phyloP scores from a whole-genome alignment of 1,140 invertebrate species.

The Eumeta japonica region DNA sequence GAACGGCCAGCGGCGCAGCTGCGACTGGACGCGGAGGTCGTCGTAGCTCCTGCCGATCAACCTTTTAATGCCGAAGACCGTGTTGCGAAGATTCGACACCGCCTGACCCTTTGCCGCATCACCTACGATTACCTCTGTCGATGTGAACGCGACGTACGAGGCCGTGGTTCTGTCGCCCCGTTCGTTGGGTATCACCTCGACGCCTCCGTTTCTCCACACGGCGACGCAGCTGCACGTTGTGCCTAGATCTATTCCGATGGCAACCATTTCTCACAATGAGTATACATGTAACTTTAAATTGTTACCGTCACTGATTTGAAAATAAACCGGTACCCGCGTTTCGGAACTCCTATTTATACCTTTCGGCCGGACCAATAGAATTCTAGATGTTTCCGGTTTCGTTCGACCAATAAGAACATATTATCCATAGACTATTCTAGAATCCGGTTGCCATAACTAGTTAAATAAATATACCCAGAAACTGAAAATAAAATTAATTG shows the following conservation, averaged over 20 bases:
- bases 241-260: constrained; percentile 67
- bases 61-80: constrained; percentile 34
- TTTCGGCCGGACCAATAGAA: too few relatives aligned
- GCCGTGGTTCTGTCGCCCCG: constrained; percentile 80
- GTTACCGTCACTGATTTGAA: too few relatives aligned
- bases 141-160: constrained; percentile 59
- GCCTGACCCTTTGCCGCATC: constrained; percentile 57
- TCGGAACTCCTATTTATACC: too few relatives aligned
- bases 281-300: too few relatives aligned
- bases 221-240: constrained; percentile 73
- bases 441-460: too few relatives aligned
- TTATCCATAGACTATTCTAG: too few relatives aligned
- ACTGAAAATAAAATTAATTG: too few relatives aligned
- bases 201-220: constrained; percentile 70
- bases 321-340: too few relatives aligned
- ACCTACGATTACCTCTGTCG: constrained; percentile 69
- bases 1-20: constrained; percentile 69
- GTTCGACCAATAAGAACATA: too few relatives aligned
- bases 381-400: too few relatives aligned
- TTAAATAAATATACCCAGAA: too few relatives aligned
- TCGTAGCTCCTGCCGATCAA: constrained; percentile 31
- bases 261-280: constrained; percentile 44
- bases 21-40: constrained; percentile 56
- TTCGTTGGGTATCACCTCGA: constrained; percentile 87
- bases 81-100: constrained; percentile 39